phyloP scores from a whole-genome alignment of 2,113 vertebrate genomes.

The Hystrix brachyura region DNA sequence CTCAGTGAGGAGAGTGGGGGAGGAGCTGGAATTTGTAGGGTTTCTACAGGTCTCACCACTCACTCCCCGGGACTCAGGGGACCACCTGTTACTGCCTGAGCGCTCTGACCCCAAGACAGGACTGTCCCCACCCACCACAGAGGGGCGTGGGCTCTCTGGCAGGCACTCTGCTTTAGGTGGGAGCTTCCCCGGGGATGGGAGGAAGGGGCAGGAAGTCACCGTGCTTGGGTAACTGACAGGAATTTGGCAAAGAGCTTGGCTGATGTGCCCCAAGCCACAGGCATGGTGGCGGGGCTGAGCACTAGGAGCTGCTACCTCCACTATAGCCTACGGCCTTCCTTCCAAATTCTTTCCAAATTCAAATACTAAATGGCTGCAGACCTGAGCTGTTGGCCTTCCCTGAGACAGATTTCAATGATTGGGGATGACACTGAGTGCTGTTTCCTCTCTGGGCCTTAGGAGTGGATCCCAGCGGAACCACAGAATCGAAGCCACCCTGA shows the following conservation, averaged over 20 bases:
- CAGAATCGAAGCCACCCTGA: background rate
- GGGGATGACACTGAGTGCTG: background rate
- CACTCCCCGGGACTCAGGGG: background rate
- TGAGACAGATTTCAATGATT: background rate
- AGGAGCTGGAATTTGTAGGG: background rate
- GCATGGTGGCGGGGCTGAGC: background rate
- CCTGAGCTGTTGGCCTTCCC: background rate
- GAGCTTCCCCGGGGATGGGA: background rate
- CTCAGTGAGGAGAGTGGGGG: background rate
- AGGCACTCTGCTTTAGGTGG: background rate
- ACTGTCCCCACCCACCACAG: background rate
- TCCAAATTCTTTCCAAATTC: constrained; percentile 55
- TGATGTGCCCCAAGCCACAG: background rate
- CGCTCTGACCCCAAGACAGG: background rate
- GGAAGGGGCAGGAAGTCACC: background rate
- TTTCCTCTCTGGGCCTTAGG: background rate
- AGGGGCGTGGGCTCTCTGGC: background rate
- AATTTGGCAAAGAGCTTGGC: background rate
- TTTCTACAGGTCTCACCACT: constrained; percentile 10
- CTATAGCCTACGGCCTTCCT: background rate
- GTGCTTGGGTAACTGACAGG: background rate
- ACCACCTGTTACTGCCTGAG: background rate
- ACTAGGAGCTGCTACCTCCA: background rate
- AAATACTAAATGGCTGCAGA: background rate
- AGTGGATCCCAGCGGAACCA: background rate